Evolutionary conservation across 2,888 invertebrate genomes (phyloP), one percentile per base, ranked within the genome.

Genomic region (Drosophila neutralis): DNA sequence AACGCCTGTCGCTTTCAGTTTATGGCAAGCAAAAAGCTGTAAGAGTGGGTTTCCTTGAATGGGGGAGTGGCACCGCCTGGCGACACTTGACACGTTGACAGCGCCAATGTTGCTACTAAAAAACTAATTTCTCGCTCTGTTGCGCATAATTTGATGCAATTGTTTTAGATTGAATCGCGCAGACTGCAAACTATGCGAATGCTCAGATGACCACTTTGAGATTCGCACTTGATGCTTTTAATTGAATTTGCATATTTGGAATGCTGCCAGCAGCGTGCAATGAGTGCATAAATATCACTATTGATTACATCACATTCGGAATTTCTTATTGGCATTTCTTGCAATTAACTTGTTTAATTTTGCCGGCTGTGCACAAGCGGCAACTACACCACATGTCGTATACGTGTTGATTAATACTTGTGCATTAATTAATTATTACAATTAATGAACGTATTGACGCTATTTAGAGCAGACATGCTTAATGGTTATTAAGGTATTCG

Each of bases 61-160:
- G 15, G 45, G 4, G 13, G 7, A 7, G 7, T 51, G 56, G 11
- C 51, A 27, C n/a, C 15, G 24, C 29, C 21, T 10, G 18, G 52
- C 24, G 36, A 79, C 76, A 79, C 65, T 73, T 78, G 80, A 69
- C 72, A 73, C 64, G 65, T 35, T 70, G 74, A 77, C 81, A 54
- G 64, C 62, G 52, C 42, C 67, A 76, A 80, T 65, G 70, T 78
- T 71, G 73, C 76, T 64, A 78, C 76, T 89, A 82, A 82, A 82
- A 89, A 86, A 87, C 88, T 87, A 84, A 86, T 89, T 86, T 86
- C 76, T 65, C 90, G 82, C 82, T 73, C 76, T 80, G 80, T 63
- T 87, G 85, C 70, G 68, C 88, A 87, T 87, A 82, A 87, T 86
- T 82, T 82, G 75, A 85, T 85, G 88, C 90, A 87, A 89, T 85